Evolutionary conservation across 2,888 invertebrate species (phyloP).

Genomic region (Acanthacorydalis orientalis): DNA sequence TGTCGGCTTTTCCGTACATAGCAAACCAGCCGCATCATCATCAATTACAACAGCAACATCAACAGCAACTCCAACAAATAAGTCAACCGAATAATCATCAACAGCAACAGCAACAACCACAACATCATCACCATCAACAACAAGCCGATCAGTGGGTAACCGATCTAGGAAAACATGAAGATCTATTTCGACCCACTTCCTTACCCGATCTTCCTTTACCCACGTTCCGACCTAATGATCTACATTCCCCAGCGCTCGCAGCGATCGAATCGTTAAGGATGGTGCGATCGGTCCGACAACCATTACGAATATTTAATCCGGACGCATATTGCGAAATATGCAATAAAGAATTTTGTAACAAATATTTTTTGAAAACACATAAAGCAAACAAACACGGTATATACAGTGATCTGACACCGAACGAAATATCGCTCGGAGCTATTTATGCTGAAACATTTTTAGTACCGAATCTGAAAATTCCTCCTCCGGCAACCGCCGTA

Average conservation of each 20-base stretch:
- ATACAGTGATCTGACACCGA: conserved; percentile 30
- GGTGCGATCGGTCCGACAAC: conserved; percentile 28
- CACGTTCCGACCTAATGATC: conserved; percentile 27
- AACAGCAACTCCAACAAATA: conserved; percentile 1
- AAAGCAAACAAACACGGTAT: conserved; percentile 96
- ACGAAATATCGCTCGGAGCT: conserved; percentile 8
- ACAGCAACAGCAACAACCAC: conserved; percentile 6
- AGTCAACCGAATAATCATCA: conserved; percentile 9
- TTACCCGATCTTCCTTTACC: conserved; percentile 1
- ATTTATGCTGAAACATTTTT: conserved; percentile 9
- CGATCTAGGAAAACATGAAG: not conserved
- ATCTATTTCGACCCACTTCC: not conserved
- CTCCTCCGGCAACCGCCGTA: conserved; percentile 7
- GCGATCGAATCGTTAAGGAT: conserved; percentile 14
- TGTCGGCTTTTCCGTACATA: conserved; percentile 13
- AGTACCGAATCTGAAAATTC: conserved; percentile 12
- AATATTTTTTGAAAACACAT: conserved; percentile 95
- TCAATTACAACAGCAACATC: no score
- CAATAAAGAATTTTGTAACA: conserved; percentile 97
- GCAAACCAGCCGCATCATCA: no score
- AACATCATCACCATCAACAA: conserved; percentile 4
- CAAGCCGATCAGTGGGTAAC: not conserved
- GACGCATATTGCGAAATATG: conserved; percentile 96
- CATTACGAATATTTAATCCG: conserved; percentile 82
- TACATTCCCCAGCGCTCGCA: conserved; percentile 34